A percentile compares a stretch with the other conserved stretches of the same genome.
Evolutionary conservation across 2,888 invertebrate species (phyloP).

Genomic region (Ornithoptera priamus): DNA sequence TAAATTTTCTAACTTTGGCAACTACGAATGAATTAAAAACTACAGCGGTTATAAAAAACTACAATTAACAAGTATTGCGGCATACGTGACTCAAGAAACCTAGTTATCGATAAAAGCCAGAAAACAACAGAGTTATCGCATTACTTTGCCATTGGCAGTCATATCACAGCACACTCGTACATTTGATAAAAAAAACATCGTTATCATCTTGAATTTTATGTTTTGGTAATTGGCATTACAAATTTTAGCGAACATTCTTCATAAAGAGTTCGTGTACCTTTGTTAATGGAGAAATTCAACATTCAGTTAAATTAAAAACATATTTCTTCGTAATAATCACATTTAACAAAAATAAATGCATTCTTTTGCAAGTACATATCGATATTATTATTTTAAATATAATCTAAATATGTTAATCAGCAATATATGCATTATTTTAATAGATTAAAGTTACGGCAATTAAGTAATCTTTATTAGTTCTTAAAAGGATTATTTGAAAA

Average conservation of each 20-base stretch:
- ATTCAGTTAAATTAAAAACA: not conserved
- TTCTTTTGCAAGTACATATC: not conserved
- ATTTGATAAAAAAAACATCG: conserved; percentile 53
- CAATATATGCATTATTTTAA: not conserved
- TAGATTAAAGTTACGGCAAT: not conserved
- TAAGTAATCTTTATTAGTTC: not conserved
- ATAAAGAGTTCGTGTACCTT: conserved; percentile 20
- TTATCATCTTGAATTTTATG: conserved; percentile 62
- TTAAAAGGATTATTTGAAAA: not conserved
- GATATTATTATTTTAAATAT: not conserved
- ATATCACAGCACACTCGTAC: conserved; percentile 48
- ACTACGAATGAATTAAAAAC: too few species aligned
- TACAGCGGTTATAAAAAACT: not conserved
- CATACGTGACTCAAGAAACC: conserved; percentile 71
- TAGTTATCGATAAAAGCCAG: conserved; percentile 60
- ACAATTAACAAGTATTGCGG: conserved; percentile 49
- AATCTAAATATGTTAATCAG: not conserved
- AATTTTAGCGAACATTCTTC: conserved; percentile 29
- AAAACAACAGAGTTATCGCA: conserved; percentile 67
- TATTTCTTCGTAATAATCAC: not conserved
- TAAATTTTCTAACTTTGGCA: too few species aligned
- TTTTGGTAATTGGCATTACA: conserved; percentile 40
- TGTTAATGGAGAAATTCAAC: not conserved
- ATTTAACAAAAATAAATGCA: not conserved
- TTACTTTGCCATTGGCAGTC: conserved; percentile 57